Evolutionary conservation across 2,888 invertebrate genomes (phyloP).

Genomic region (Operophtera brumata): DNA sequence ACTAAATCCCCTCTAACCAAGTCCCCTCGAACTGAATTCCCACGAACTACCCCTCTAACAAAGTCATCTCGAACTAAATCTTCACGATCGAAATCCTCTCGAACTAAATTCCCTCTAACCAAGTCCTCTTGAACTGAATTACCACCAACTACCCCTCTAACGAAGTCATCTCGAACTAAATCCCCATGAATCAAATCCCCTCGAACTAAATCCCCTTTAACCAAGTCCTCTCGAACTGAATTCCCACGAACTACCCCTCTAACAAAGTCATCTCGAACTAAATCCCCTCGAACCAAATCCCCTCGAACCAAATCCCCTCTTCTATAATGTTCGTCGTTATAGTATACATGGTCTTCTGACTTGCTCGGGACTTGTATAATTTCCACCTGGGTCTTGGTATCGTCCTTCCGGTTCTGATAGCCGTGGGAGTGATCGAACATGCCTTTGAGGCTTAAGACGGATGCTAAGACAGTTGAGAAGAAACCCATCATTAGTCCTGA

Average conservation of each 20-base stretch:
- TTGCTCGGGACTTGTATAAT: conserved; percentile 67
- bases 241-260: not conserved
- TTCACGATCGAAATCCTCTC: not conserved
- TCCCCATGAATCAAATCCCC: not conserved
- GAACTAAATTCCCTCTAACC: not conserved
- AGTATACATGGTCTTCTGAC: conserved; percentile 63
- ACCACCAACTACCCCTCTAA: not conserved
- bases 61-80: not conserved
- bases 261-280: not conserved
- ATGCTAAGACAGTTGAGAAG: conserved; percentile 79
- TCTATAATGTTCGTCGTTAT: conserved; percentile 61
- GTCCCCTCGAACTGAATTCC: not conserved
- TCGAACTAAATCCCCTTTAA: not conserved
- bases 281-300: not conserved
- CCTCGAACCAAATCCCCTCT: conserved; percentile 27
- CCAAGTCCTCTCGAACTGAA: not conserved
- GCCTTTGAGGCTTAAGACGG: conserved; percentile 81
- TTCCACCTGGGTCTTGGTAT: conserved; percentile 64
- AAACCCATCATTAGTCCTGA: conserved; percentile 70
- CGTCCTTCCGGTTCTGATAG: conserved; percentile 62
- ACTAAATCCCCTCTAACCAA: not conserved
- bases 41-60: not conserved
- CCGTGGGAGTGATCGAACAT: conserved; percentile 64
- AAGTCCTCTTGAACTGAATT: not conserved
- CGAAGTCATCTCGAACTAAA: not conserved